These are phyloP conservation scores for Sebastes fasciatus DNA, from an alignment of 2,113 vertebrate species.

Conservation along the genomic window DNA sequence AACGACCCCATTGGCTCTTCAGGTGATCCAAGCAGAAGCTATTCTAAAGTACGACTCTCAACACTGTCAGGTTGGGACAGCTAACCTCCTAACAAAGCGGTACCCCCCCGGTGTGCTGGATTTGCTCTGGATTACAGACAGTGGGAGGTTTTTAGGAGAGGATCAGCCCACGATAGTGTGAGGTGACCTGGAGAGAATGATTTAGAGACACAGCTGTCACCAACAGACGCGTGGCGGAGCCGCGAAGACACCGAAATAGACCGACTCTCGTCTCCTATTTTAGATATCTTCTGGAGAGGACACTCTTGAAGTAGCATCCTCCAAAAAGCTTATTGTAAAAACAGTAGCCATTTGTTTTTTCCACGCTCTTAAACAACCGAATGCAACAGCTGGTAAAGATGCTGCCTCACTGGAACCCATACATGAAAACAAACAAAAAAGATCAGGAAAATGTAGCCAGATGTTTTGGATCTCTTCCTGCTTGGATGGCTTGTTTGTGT, in stretches of 20 bases:
- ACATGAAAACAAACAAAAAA: not conserved
- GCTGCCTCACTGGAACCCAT: no score
- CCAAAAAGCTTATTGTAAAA: slow-evolving; percentile 7
- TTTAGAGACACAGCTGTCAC: slow-evolving; percentile 67
- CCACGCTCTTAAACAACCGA: not conserved
- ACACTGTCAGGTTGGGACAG: not conserved
- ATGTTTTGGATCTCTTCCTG: not conserved
- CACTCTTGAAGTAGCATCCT: slow-evolving; percentile 46
- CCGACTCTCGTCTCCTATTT: slow-evolving; percentile 34
- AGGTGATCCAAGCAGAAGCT: not conserved
- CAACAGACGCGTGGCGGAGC: slow-evolving; percentile 30
- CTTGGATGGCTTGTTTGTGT: not conserved
- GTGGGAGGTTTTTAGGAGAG: not conserved
- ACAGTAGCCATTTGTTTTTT: slow-evolving; percentile 19
- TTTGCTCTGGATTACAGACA: slow-evolving; percentile 44
- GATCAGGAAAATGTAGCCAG: not conserved
- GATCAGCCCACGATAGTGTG: slow-evolving; percentile 31
- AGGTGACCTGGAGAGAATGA: slow-evolving; percentile 44
- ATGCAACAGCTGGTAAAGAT: not conserved
- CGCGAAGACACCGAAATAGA: slow-evolving; percentile 60
- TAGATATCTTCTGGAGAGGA: slow-evolving; percentile 61
- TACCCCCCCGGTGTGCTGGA: not conserved
- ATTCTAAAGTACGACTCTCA: not conserved
- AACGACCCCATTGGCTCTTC: not conserved
- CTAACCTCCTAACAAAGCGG: slow-evolving; percentile 23